These are phyloP conservation scores for Ivindomyrus marchei DNA, from an alignment of 2,113 vertebrate genomes.

Conservation along the genomic window DNA sequence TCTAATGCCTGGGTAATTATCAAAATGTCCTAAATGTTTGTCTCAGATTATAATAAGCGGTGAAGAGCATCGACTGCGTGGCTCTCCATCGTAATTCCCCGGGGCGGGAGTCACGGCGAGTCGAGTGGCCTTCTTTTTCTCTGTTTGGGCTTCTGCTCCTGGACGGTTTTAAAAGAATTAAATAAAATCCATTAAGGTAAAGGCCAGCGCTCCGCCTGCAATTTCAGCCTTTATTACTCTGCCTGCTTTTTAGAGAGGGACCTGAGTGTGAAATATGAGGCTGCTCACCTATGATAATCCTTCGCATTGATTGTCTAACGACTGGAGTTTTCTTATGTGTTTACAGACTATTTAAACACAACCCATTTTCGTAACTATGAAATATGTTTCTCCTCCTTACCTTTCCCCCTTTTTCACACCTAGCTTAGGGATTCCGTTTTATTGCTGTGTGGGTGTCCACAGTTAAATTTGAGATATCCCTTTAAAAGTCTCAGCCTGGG, in stretches of 20 bases:
- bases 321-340: not conserved
- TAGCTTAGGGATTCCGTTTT: not conserved
- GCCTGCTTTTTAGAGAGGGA: no score
- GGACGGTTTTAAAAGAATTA: slow-evolving; percentile 4
- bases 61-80: not conserved
- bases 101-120: not conserved
- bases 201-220: not conserved
- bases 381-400: not conserved
- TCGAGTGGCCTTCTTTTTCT: not conserved
- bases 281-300: slow-evolving; percentile 5
- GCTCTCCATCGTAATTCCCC: not conserved
- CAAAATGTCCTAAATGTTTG: slow-evolving; percentile 8
- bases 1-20: slow-evolving; percentile 4
- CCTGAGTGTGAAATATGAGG: not conserved
- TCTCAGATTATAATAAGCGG: slow-evolving; percentile 2
- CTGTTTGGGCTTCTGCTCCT: not conserved
- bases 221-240: not conserved
- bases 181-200: slow-evolving; percentile 5
- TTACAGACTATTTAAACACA: not conserved
- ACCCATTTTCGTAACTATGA: not conserved
- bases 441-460: not conserved
- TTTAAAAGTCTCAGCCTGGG: not conserved
- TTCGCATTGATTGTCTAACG: slow-evolving; percentile 32
- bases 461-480: not conserved
- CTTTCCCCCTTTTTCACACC: not conserved